phyloP scores from a whole-genome alignment of 1,140 invertebrate species.

The Neotoxoptera formosana region DNA sequence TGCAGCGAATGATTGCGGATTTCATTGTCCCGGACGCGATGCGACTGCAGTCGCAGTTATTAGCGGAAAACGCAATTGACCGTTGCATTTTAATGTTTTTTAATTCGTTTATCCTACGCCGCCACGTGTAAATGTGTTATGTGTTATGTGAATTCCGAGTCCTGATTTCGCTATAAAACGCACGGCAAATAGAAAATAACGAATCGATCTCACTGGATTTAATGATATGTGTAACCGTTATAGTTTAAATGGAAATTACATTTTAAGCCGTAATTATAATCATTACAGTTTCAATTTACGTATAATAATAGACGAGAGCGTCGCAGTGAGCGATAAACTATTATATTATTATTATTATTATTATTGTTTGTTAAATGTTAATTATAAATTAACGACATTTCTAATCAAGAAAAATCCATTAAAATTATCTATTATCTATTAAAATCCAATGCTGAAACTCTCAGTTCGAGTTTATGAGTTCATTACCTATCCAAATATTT shows the following conservation, averaged over 20 bases:
- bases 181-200: background rate
- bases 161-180: background rate
- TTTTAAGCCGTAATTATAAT: background rate
- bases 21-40: background rate
- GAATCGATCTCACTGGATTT: background rate
- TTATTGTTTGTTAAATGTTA: background rate
- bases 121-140: background rate
- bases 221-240: background rate
- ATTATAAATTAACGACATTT: background rate
- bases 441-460: background rate
- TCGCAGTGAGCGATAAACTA: background rate
- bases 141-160: background rate
- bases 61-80: background rate
- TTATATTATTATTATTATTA: background rate
- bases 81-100: background rate
- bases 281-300: background rate
- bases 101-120: background rate
- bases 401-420: background rate
- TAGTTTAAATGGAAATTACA: background rate
- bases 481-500: background rate
- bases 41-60: background rate
- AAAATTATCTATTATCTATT: background rate
- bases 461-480: background rate
- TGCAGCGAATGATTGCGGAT: background rate
- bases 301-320: background rate